Conservation (phyloP, 2,113 vertebrate species). For the Harpagus bidentatus region DNA sequence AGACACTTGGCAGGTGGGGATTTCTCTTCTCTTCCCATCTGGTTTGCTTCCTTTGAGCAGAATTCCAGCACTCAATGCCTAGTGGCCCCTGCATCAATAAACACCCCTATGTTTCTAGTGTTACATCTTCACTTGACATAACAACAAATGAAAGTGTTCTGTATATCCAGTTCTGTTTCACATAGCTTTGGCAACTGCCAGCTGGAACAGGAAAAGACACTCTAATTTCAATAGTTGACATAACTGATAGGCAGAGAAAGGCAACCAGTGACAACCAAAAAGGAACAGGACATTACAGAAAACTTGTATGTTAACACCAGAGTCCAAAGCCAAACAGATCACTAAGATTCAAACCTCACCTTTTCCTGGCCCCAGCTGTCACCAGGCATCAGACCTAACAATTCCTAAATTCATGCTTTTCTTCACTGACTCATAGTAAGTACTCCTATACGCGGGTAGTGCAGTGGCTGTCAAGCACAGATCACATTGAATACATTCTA, state of each 20-base stretch:
- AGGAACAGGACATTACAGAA: not conserved
- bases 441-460: not conserved
- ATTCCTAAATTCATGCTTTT: not conserved
- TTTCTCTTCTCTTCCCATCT: not conserved
- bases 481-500: not conserved
- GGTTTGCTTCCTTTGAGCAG: not conserved
- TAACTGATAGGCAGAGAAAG: not conserved
- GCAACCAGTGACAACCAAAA: not conserved
- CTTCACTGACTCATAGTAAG: not conserved
- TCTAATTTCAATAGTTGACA: constrained; percentile 4
- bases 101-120: not conserved
- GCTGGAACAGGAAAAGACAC: not conserved
- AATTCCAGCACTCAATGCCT: not conserved
- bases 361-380: not conserved
- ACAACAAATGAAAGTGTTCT: not conserved
- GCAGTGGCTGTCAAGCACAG: not conserved
- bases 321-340: not conserved
- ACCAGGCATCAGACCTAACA: not conserved
- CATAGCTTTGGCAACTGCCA: not conserved
- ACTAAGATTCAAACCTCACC: not conserved
- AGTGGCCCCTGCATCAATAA: not conserved
- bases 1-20: not conserved
- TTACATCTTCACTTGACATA: constrained; percentile 16
- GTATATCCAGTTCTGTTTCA: not conserved
- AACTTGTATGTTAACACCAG: not conserved